Evolutionary conservation across 2,797 vertebrate species (phyloP).

Genomic region (Poecilia picta): DNA sequence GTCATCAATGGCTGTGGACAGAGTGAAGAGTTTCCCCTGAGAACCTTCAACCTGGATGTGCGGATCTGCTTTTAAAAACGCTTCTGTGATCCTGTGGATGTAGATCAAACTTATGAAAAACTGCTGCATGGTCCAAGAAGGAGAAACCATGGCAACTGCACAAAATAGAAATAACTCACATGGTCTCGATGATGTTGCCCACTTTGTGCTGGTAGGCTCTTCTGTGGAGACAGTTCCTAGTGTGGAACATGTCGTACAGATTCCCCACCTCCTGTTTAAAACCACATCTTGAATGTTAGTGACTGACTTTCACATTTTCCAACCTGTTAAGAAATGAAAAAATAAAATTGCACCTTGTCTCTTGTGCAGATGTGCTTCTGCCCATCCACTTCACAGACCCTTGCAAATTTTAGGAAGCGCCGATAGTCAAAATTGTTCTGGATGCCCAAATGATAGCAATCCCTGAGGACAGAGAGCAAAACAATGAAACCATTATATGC

Average conservation of each 20-base stretch:
- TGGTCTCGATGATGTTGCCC: constrained; percentile 90
- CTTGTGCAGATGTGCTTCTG: constrained; percentile 89
- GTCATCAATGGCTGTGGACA: constrained; percentile 91
- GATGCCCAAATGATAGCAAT: constrained; percentile 94
- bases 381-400: constrained; percentile 87
- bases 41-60: constrained; percentile 83
- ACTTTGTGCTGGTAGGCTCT: constrained; percentile 96
- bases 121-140: neutral
- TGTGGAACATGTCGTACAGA: constrained; percentile 97
- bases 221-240: constrained; percentile 89
- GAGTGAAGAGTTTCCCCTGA: constrained; percentile 73
- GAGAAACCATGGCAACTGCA: neutral
- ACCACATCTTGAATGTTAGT: constrained; percentile 6
- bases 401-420: constrained; percentile 90
- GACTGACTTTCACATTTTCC: neutral
- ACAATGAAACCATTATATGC: neutral
- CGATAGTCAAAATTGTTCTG: constrained; percentile 94
- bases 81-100: constrained; percentile 90
- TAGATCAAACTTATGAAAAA: neutral
- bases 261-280: constrained; percentile 89
- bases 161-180: constrained; percentile 81
- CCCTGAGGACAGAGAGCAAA: constrained; percentile 74
- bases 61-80: constrained; percentile 89
- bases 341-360: constrained; percentile 87
- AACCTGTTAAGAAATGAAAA: neutral